Percentiles rank a stretch among this genome's conserved stretches.
These are phyloP conservation scores for Drosophila persimilis DNA, from an alignment of 1,140 invertebrate genomes.

Conservation along the genomic window DNA sequence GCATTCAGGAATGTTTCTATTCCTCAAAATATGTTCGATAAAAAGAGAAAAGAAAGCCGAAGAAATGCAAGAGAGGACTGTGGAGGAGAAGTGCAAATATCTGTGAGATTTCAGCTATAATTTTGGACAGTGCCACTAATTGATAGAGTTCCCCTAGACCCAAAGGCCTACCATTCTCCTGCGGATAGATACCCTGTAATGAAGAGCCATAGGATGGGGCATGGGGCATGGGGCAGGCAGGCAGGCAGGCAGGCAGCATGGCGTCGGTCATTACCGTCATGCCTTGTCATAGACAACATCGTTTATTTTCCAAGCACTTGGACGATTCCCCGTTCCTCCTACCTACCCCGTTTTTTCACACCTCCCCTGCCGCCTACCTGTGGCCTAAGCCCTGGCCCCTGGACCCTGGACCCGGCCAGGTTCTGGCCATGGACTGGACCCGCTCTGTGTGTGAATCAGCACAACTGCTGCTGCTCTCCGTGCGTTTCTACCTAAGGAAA, in stretches of 20 bases:
- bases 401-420: no score
- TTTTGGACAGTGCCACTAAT: background rate
- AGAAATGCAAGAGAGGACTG: no score
- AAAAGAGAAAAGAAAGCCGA: no score
- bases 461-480: conserved; percentile 27
- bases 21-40: conserved; percentile 45
- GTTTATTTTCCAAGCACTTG: conserved; percentile 71
- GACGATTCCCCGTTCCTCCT: background rate
- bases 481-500: conserved; percentile 25
- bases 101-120: background rate
- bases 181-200: background rate
- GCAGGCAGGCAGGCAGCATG: conserved; percentile 5
- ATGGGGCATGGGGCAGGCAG: background rate
- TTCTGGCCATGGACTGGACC: no score
- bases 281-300: conserved; percentile 81
- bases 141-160: no score
- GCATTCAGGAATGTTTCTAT: no score
- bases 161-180: background rate
- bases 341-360: conserved; percentile 67
- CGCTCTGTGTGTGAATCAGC: conserved; percentile 51
- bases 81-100: no score
- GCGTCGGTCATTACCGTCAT: conserved; percentile 75
- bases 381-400: no score
- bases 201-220: no score
- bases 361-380: conserved; percentile 36